These are phyloP conservation scores for Drosophila aff. DNA, from an alignment of 1,140 invertebrate genomes.

Conservation along the genomic window DNA sequence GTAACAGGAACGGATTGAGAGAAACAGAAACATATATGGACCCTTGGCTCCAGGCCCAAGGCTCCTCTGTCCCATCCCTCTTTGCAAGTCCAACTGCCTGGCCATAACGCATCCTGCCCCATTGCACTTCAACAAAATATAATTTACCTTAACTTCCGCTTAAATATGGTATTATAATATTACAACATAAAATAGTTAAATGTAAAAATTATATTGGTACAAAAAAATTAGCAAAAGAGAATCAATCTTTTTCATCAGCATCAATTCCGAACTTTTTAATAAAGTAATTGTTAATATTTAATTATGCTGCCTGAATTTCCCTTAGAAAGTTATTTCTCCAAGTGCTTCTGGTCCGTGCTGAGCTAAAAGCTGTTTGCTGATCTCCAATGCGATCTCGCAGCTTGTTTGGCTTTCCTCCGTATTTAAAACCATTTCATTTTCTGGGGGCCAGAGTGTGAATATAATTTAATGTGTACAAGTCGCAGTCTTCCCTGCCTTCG, in stretches of 20 bases:
- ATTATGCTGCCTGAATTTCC: not conserved
- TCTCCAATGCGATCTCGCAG: slow-evolving; percentile 50
- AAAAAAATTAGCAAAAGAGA: no score
- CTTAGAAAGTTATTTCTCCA: slow-evolving; percentile 3
- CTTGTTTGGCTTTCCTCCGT: slow-evolving; percentile 70
- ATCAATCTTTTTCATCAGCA: not conserved
- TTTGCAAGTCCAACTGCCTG: slow-evolving; percentile 37
- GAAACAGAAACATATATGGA: slow-evolving; percentile 4
- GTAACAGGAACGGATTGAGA: slow-evolving; percentile 13
- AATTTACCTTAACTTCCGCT: not conserved
- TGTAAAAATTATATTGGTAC: not conserved
- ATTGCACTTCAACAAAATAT: slow-evolving; percentile 15
- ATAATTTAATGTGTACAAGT: slow-evolving; percentile 81
- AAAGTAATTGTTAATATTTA: not conserved
- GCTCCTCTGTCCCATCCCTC: slow-evolving; percentile 11
- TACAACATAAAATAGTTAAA: no score
- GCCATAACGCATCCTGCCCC: slow-evolving; percentile 63
- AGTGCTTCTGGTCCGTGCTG: slow-evolving; percentile 31
- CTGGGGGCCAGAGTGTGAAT: slow-evolving; percentile 84
- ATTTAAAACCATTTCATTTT: slow-evolving; percentile 80
- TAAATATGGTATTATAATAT: not conserved
- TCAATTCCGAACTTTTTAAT: not conserved
- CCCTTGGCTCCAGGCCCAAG: slow-evolving; percentile 21
- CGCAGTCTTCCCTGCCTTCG: slow-evolving; percentile 7
- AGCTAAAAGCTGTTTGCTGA: slow-evolving; percentile 58